Base-by-base conservation (phyloP, 1,140 invertebrate genomes). In the Eupeodes corollae region DNA sequence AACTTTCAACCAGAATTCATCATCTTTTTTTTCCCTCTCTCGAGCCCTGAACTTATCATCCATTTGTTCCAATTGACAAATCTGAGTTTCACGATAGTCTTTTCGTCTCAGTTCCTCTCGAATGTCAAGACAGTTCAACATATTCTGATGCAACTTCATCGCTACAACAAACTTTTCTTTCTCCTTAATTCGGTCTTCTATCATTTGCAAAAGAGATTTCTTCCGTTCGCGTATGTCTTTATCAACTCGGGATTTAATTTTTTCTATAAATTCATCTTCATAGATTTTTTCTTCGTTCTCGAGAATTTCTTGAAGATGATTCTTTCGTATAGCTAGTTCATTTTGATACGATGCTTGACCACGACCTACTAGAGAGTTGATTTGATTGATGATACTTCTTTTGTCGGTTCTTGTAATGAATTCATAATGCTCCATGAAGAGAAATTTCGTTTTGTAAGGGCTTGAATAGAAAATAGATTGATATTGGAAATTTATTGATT, bases 41-140 rank as follows among this genome's bases (percentile, higher is more conserved):
- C 55, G 47, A 39, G 48, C 49, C 12, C 58, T 51, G 14, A 48
- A 26, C 13, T 65, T 63, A 26, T 65, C 62, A 13, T 47, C 42
- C 8, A 66, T 66, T 42, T 66, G 63, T 39, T 65, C 58, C 49
- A 56, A 49, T 16, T 61, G 62, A 15, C 56, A 51, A 5, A 56
- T 46, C 14, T 54, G 54, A 0, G 50, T 55, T n/a, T 61, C 51
- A n/a, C 44, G 32, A 13, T 53, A 42, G 16, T 65, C 57, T 33
- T 54, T 51, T 12, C 51, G 48, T 1, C 63, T 49, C 46, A 63
- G 12, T 0, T 54, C 55, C 42, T 66, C 55, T n/a, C 63, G 63
- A 6, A 66, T 51, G 43, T 65, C 63, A 42, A 61, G 58, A 50
- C 62, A 65, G 42, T 55, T 56, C 6, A 51, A 39, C 55, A 66